A percentile compares a stretch with the other conserved stretches of the same genome.
Conservation (phyloP, 2,113 vertebrate genomes). For the Recurvirostra avosetta region DNA sequence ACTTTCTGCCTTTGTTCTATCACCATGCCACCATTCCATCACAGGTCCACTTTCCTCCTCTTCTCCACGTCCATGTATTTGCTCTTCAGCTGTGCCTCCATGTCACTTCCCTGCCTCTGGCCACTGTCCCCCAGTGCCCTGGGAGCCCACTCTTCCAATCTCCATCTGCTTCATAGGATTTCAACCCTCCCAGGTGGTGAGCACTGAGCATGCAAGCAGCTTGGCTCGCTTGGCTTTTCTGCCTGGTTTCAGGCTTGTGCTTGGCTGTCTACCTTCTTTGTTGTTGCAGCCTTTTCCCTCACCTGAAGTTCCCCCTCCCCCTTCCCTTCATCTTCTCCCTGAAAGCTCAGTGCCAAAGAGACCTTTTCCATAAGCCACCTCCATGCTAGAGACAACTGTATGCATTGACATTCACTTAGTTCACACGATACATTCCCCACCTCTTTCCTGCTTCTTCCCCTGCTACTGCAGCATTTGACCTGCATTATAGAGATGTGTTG, state of each 20-base stretch:
- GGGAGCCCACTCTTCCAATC: not conserved
- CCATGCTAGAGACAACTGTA: not conserved
- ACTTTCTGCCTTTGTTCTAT: not conserved
- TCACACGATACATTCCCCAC: not conserved
- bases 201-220: not conserved
- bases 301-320: not conserved
- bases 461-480: not conserved
- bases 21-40: fast-evolving
- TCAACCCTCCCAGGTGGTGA: not conserved
- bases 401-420: not conserved
- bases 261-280: not conserved
- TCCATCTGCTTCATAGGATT: not conserved
- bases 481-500: not conserved
- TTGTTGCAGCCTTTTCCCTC: not conserved
- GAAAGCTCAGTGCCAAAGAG: not conserved
- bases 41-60: not conserved
- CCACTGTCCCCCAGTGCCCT: not conserved
- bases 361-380: not conserved
- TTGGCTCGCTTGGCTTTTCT: not conserved
- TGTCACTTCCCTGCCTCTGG: not conserved
- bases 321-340: not conserved
- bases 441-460: not conserved
- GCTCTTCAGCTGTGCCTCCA: not conserved
- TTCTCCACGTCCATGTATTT: not conserved
- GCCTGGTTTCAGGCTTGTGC: not conserved